These are phyloP conservation scores for Eristalis pertinax DNA, from an alignment of 2,888 invertebrate species.

Conservation along the genomic window DNA sequence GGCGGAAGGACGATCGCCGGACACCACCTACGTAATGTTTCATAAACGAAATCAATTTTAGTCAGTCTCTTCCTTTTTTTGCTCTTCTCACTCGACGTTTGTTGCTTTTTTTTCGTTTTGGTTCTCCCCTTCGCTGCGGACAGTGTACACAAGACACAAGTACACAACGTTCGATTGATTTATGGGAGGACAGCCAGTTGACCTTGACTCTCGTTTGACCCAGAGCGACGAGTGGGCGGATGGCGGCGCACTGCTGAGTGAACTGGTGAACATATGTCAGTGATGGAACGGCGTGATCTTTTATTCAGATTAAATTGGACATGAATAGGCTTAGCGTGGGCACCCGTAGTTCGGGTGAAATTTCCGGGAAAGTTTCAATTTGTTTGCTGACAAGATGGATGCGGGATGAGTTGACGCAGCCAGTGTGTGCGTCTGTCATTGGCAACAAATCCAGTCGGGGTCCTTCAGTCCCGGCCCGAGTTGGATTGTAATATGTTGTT, in stretches of 20 bases:
- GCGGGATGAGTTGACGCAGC: neutral
- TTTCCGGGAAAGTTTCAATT: conserved; percentile 70
- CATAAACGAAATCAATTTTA: conserved; percentile 64
- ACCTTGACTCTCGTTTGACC: conserved; percentile 55
- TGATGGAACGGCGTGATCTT: conserved; percentile 66
- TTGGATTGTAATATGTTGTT: conserved; percentile 67
- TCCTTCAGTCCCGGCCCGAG: conserved; percentile 14
- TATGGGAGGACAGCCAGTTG: conserved; percentile 53
- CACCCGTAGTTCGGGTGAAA: conserved; percentile 35
- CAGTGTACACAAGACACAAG: conserved; percentile 16
- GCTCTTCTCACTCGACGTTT: neutral
- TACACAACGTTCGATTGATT: conserved; percentile 57
- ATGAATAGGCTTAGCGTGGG: conserved; percentile 57
- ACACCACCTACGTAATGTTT: conserved; percentile 53
- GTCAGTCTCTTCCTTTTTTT: neutral
- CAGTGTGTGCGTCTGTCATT: neutral
- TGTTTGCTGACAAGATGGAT: conserved; percentile 38
- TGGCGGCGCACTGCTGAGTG: neutral
- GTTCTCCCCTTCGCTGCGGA: neutral
- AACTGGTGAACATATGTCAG: conserved; percentile 32
- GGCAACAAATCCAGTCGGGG: conserved; percentile 28
- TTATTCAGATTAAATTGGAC: conserved; percentile 70
- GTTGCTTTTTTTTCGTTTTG: neutral
- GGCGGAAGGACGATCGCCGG: conserved; percentile 21
- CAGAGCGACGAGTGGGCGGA: neutral